Evolutionary conservation across 2,797 vertebrate genomes (phyloP), one percentile per base, ranked within the genome.

Genomic region (Myotis daubentonii): DNA sequence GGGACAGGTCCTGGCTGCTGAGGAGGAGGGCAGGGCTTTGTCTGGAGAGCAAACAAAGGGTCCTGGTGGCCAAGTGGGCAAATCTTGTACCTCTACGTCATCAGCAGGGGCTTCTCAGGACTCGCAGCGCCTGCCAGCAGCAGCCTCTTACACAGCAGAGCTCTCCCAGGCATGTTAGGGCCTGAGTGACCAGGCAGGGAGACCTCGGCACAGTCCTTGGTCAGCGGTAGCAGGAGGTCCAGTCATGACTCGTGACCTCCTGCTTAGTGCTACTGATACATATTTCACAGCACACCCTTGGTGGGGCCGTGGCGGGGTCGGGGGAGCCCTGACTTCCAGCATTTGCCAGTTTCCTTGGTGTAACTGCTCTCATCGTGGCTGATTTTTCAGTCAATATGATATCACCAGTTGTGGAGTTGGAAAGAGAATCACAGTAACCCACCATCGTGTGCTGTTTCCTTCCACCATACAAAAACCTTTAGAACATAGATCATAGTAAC

Each of bases 1-100:
- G 55, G 41, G 87, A 19, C 66, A 70, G 76, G 33, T 78, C 85
- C 71, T 83, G 36, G 62, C 85, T 68, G 81, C 82, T 30, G 19
- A 75, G 44, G 57, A 53, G 70, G 81, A 25, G 49, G 49, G 72
- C 91, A 94, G 53, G 36, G 66, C 76, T 53, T 2, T 25, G 49
- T 78, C n/a, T 75, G 57, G 28, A 89, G 36, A 51, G 47, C 66
- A 62, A 28, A 82, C 79, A 49, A 41, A 75, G 51, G 55, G 16
- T 53, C 44, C 41, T 49, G 7, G 71, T 47, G 70, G 70, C 41
- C n/a, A n/a, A 20, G 36, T 3, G 53, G 57, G 25, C 12, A 25
- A 57, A 71, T 68, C 76, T 53, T 0, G 0, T 28, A 70, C 47
- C 47, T 79, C 78, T 87, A 47, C 75, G 10, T 82, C 30, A 0